Conservation (phyloP, 2,797 vertebrate genomes). For the Platyrinchus mystaceus region DNA sequence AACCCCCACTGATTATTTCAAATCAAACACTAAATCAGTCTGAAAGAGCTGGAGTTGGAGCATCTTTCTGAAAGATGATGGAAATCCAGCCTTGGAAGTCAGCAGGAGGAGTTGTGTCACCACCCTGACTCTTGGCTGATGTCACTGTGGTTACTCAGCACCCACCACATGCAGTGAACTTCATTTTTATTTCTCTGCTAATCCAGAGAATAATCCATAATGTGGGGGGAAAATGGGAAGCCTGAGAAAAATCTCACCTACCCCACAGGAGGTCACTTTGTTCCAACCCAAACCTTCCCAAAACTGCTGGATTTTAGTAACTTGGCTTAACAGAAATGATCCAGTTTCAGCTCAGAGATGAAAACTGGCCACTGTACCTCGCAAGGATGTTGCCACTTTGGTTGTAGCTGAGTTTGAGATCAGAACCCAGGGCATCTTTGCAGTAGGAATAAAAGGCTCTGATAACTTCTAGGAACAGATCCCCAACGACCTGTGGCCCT, state of each 20-base stretch:
- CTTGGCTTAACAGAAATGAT: neutral
- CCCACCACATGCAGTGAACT: neutral
- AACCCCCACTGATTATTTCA: neutral
- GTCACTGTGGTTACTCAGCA: neutral
- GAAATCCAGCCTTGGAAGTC: neutral
- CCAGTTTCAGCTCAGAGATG: neutral
- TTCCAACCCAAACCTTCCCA: neutral
- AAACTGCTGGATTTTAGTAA: neutral
- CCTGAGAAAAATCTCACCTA: neutral
- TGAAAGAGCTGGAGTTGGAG: neutral
- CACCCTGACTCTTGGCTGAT: neutral
- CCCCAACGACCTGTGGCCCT: conserved; percentile 88
- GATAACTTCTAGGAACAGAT: conserved; percentile 90
- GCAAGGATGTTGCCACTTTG: conserved; percentile 83
- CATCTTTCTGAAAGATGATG: neutral
- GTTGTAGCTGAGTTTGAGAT: conserved; percentile 79
- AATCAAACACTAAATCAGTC: neutral
- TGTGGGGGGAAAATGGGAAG: neutral
- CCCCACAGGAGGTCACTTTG: neutral
- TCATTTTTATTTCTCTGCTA: neutral
- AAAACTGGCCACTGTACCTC: conserved; percentile 74
- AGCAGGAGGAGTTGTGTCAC: neutral
- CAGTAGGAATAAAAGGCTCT: conserved; percentile 92
- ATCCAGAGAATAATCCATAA: neutral
- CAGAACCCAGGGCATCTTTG: conserved; percentile 82